A percentile compares a stretch with the other conserved stretches of the same genome.
These are phyloP conservation scores for Microcebus tavaratra DNA, from an alignment of 2,113 vertebrate genomes.

Conservation along the genomic window DNA sequence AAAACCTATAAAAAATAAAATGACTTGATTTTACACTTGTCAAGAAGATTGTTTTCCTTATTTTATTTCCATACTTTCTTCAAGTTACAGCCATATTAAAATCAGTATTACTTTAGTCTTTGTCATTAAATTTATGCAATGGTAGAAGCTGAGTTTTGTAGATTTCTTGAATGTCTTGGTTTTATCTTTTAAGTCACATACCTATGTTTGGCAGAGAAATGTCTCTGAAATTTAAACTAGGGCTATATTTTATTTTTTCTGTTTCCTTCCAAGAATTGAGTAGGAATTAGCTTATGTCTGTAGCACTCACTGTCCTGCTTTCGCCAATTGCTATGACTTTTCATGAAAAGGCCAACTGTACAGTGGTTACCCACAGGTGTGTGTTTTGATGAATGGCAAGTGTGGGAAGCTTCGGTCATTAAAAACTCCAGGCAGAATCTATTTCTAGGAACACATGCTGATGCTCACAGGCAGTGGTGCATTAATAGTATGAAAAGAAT, in stretches of 20 bases:
- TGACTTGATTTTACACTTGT: neutral
- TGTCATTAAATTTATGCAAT: neutral
- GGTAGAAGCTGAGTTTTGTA: neutral
- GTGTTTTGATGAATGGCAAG: conserved; percentile 56
- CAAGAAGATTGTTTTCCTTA: neutral
- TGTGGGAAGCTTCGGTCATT: conserved; percentile 56
- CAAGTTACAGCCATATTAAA: neutral
- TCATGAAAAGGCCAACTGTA: neutral
- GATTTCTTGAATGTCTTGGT: neutral
- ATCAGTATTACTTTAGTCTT: neutral
- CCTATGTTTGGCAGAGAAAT: neutral
- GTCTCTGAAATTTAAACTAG: neutral
- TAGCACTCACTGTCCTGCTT: neutral
- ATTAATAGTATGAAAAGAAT: conserved; percentile 30
- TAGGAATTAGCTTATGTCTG: neutral
- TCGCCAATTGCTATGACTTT: conserved; percentile 10
- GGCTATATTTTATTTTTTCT: conserved; percentile 3
- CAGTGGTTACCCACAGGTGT: conserved; percentile 56
- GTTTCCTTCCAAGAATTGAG: neutral
- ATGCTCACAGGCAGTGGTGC: conserved; percentile 13
- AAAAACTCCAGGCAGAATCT: conserved; percentile 60
- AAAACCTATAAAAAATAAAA: neutral
- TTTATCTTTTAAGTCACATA: neutral
- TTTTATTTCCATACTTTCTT: conserved; percentile 10
- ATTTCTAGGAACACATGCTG: conserved; percentile 56